These are phyloP conservation scores for Camptogramma bilineatum DNA, from an alignment of 2,888 invertebrate species.

Conservation along the genomic window DNA sequence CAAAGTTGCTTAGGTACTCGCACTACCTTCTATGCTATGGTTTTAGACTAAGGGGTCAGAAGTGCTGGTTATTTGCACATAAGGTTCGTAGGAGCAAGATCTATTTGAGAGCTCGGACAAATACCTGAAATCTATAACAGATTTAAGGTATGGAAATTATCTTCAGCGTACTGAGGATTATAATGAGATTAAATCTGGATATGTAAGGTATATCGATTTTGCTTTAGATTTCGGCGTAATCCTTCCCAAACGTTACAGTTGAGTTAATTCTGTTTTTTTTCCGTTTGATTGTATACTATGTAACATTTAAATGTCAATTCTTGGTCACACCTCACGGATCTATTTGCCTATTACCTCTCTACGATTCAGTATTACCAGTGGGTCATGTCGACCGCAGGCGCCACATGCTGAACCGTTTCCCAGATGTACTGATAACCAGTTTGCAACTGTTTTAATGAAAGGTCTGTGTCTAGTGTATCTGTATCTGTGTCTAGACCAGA, in stretches of 20 bases:
- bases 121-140: not conserved
- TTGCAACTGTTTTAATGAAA: slow-evolving; percentile 21
- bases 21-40: not conserved
- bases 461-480: too few species aligned
- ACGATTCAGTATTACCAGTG: slow-evolving; percentile 16
- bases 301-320: not conserved
- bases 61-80: not conserved
- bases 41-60: not conserved
- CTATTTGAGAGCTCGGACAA: not conserved
- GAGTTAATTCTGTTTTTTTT: not conserved
- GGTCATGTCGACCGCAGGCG: slow-evolving; percentile 27
- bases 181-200: not conserved
- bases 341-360: slow-evolving; percentile 9
- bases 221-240: not conserved
- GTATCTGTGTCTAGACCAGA: not conserved
- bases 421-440: slow-evolving; percentile 17
- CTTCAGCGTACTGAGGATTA: not conserved
- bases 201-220: not conserved
- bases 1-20: slow-evolving; percentile 2
- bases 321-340: not conserved
- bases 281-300: not conserved
- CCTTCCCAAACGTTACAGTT: not conserved
- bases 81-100: not conserved
- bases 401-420: slow-evolving; percentile 20
- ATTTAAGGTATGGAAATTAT: too few species aligned